phyloP scores from a whole-genome alignment of 2,113 vertebrate genomes.

The Poeciliopsis prolifica region DNA sequence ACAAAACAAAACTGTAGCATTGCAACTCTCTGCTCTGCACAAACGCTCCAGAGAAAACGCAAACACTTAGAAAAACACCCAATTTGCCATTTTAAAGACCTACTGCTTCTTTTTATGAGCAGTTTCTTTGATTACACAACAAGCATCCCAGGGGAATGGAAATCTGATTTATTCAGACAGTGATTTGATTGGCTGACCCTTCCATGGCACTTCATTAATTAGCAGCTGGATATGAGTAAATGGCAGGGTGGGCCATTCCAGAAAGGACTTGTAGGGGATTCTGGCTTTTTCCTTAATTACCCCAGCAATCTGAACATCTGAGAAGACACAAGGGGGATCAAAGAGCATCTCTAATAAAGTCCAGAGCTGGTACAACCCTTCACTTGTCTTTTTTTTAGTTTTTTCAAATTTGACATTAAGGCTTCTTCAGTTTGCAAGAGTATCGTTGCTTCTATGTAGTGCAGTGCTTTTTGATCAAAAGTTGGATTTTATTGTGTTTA shows the following conservation, averaged over 20 bases:
- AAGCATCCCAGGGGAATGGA: conserved; percentile 3
- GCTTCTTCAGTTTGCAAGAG: conserved; percentile 3
- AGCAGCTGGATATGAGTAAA: conserved; percentile 63
- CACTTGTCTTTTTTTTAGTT: conserved; percentile 17
- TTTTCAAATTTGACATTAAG: background rate
- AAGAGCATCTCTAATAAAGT: conserved; percentile 57
- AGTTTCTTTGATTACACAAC: conserved; percentile 11
- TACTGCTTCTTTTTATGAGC: conserved; percentile 23
- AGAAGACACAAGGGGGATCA: conserved; percentile 47
- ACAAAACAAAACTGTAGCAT: background rate
- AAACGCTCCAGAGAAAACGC: background rate
- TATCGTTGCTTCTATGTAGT: background rate
- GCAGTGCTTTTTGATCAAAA: background rate
- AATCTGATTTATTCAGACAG: conserved; percentile 70
- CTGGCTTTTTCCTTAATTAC: conserved; percentile 71
- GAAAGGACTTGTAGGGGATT: conserved; percentile 22
- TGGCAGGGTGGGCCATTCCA: conserved; percentile 39
- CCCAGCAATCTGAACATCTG: conserved; percentile 26
- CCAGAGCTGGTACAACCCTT: conserved; percentile 10
- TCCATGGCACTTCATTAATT: conserved; percentile 74
- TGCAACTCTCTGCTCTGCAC: background rate
- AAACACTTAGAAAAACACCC: background rate
- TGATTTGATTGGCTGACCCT: conserved; percentile 69
- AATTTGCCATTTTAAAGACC: background rate
- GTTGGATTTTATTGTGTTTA: background rate